Evolutionary conservation across 2,797 vertebrate species (phyloP), one percentile per base, ranked within the genome.

Genomic region (Amphiprion clarkii): DNA sequence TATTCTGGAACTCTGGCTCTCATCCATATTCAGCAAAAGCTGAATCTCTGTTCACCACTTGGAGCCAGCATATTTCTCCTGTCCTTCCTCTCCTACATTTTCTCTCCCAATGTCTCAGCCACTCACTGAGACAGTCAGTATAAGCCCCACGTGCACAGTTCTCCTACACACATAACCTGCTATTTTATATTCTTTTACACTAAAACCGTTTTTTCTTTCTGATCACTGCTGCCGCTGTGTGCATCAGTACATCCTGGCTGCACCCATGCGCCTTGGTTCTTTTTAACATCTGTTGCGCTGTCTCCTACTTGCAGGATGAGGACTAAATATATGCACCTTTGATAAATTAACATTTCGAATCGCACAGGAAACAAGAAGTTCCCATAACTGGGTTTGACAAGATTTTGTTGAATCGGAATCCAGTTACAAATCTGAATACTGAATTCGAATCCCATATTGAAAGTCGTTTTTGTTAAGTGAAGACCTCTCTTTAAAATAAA

Each of bases 1-100:
- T 69, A 71, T 81, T 67, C 66, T 66, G 36, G 27, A 42, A 12
- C 63, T 68, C 36, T 80, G 80, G 69, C 78, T 71, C 55, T 81
- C 83, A 79, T 88, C 77, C 76, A 84, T 78, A 82, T 84, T 78
- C 79, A 83, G 67, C 63, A 60, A 57, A 53, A 79, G 63, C 48
- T n/a, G n/a, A n/a, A 58, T 67, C 72, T 63, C 23, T n/a, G 48
- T 57, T 71, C 52, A 3, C 65, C 68, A 66, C n/a, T 33, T 16
- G 68, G 67, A 66, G 46, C 49, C 56, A 61, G 39, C 62, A 68
- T 36, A 77, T 67, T 64, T 42, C 54, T 59, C 10, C 8, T 64
- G 23, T 49, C 27, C 56, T 8, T 42, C 65, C 46, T 29, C 27
- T 17, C 49, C 48, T 7, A n/a, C 52, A n/a, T 39, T 21, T 36